Conservation (phyloP, 2,113 vertebrate species). For the Halichoerus grypus region DNA sequence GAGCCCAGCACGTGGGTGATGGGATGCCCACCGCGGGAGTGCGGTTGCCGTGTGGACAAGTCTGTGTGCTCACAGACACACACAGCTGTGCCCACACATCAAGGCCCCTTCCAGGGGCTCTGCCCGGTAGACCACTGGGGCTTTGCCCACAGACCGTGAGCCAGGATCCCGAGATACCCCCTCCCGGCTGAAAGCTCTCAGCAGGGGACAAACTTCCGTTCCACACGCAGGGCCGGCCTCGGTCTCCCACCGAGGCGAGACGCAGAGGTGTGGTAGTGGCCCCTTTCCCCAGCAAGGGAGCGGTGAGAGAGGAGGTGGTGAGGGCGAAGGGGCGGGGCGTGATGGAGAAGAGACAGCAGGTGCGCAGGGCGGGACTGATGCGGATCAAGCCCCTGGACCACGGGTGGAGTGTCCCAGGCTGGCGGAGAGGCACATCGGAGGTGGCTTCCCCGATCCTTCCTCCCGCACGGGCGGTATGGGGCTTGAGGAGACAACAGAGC, state of each 20-base stretch:
- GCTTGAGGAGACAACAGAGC: background rate
- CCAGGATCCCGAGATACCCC: background rate
- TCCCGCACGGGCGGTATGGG: background rate
- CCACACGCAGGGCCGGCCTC: background rate
- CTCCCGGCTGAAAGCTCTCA: background rate
- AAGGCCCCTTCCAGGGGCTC: background rate
- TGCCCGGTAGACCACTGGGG: background rate
- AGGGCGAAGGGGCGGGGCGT: fast-evolving
- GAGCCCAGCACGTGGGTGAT: background rate
- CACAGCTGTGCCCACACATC: fast-evolving
- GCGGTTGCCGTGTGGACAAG: fast-evolving
- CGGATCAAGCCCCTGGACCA: too few species aligned
- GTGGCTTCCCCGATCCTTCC: background rate
- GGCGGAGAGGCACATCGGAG: fast-evolving
- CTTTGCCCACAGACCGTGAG: fast-evolving
- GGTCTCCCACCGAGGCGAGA: fast-evolving
- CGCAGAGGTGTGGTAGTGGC: fast-evolving
- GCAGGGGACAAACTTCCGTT: too few species aligned
- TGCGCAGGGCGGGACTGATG: fast-evolving
- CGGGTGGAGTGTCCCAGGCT: background rate
- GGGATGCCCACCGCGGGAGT: too few species aligned
- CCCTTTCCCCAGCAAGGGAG: too few species aligned
- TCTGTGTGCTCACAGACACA: background rate
- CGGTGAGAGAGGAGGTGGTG: too few species aligned
- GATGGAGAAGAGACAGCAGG: fast-evolving